Percentiles rank a stretch among this genome's conserved stretches.
These are phyloP conservation scores for Pheosia tremula DNA, from an alignment of 2,888 invertebrate genomes.

Conservation along the genomic window DNA sequence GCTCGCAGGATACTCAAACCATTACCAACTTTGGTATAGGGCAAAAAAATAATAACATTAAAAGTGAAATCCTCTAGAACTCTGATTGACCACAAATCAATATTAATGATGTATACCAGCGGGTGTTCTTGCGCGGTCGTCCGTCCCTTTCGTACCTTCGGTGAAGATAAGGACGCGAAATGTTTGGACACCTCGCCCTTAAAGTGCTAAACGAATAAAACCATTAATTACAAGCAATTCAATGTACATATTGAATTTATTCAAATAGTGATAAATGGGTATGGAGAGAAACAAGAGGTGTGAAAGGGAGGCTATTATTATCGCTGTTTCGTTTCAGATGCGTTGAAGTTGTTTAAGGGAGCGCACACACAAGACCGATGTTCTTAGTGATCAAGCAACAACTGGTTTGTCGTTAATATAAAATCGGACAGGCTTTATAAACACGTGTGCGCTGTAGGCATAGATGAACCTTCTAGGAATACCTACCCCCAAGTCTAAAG, in stretches of 20 bases:
- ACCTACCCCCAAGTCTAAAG: too few relatives aligned
- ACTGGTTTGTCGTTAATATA: slow-evolving; percentile 19
- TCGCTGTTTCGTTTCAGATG: slow-evolving; percentile 18
- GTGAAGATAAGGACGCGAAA: slow-evolving; percentile 53
- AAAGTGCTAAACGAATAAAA: slow-evolving; percentile 84
- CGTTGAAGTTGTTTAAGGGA: slow-evolving; percentile 23
- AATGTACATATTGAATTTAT: slow-evolving; percentile 85
- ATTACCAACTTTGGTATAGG: slow-evolving; percentile 30
- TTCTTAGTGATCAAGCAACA: slow-evolving; percentile 20
- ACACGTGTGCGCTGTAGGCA: too few relatives aligned
- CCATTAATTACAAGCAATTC: slow-evolving; percentile 84
- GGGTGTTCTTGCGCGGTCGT: slow-evolving; percentile 67
- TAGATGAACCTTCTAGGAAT: too few relatives aligned
- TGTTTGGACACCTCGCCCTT: slow-evolving; percentile 83
- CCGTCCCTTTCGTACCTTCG: slow-evolving; percentile 51
- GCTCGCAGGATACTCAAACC: slow-evolving; percentile 51
- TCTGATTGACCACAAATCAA: slow-evolving; percentile 86
- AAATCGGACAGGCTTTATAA: too few relatives aligned
- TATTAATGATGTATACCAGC: slow-evolving; percentile 83
- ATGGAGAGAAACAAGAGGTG: slow-evolving; percentile 73
- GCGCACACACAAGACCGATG: slow-evolving; percentile 8
- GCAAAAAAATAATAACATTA: slow-evolving; percentile 77
- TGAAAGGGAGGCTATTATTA: slow-evolving; percentile 49
- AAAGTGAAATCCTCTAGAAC: slow-evolving; percentile 81
- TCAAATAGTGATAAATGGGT: slow-evolving; percentile 83